Base-by-base conservation (phyloP, 1,140 invertebrate species). In the Zaprionus lachaisei region DNA sequence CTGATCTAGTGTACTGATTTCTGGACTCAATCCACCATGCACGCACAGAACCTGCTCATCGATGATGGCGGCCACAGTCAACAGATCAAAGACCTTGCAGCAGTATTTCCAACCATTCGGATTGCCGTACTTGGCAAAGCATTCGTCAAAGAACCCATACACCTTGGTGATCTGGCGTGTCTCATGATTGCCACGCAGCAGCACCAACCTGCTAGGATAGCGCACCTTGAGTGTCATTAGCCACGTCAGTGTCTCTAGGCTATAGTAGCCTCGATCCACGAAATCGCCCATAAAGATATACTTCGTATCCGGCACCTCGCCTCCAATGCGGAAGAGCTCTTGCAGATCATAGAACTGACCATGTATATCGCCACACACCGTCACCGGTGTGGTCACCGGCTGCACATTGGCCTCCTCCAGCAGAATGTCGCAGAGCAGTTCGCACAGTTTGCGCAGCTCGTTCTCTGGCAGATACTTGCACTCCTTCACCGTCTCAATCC, bases 141-240 rank as follows among this genome's bases (percentile, higher is more conserved):
- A 99, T 94, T 99, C 99, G 95, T 99, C 98, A 94, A 99, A 99
- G 95, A 99, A 99, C 51, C 99, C 99, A 95, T 99, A 99, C n/a
- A 99, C 98, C 94, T 99, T 98, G 70, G 99, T 99, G 68, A 99
- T 99, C 95, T 99, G 98, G 79, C 98, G 95, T 79, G 98, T 99
- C 94, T 99, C 99, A 94, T 99, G 99, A 93, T 99, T 99, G 71
- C 99, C 99, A 86, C 99, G 93, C 58, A 99, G 94, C 71, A 99
- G 93, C 31, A 97, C 97, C 91, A 99, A 99, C 91, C 97, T 93
- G 75, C 94, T 94, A 20, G 94, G 94, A 92, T 94, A 95, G 63
- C 94, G 93, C 4, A 94, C 94, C 79, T 93, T 83, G n/a, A 99
- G 94, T 57, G 98, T 98, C 81, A 99, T 94, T 75, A 99, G 94